Evolutionary conservation across 2,113 vertebrate species (phyloP).

Genomic region (Cyanoramphus novaezelandiae): DNA sequence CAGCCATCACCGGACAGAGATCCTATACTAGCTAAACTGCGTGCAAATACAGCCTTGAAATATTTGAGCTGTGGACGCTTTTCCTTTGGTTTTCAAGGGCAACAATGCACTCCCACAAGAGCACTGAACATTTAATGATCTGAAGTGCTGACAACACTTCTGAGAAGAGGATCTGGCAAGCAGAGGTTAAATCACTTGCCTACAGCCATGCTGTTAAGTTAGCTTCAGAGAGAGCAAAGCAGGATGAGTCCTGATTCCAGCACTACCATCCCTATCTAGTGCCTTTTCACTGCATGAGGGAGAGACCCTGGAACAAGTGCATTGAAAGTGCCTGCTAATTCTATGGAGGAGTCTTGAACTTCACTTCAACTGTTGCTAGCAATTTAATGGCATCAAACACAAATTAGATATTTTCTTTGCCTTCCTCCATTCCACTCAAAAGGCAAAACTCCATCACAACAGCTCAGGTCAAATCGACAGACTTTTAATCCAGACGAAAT

Average conservation of each 20-base stretch:
- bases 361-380: not conserved
- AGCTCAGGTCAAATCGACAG: not conserved
- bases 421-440: not conserved
- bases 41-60: rapidly evolving
- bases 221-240: not conserved
- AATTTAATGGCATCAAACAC: not conserved
- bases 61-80: not conserved
- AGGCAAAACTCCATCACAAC: not conserved
- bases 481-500: not conserved
- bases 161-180: not conserved
- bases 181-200: not conserved
- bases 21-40: rapidly evolving
- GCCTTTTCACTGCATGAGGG: rapidly evolving
- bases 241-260: rapidly evolving
- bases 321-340: not conserved
- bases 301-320: not conserved
- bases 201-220: not conserved
- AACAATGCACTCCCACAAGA: not conserved
- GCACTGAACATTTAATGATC: not conserved
- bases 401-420: not conserved
- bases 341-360: not conserved
- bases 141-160: not conserved
- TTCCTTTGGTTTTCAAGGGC: not conserved
- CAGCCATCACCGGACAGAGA: not conserved
- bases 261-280: not conserved